These are phyloP conservation scores for Telenomus remus DNA, from an alignment of 1,140 invertebrate species.

Conservation along the genomic window DNA sequence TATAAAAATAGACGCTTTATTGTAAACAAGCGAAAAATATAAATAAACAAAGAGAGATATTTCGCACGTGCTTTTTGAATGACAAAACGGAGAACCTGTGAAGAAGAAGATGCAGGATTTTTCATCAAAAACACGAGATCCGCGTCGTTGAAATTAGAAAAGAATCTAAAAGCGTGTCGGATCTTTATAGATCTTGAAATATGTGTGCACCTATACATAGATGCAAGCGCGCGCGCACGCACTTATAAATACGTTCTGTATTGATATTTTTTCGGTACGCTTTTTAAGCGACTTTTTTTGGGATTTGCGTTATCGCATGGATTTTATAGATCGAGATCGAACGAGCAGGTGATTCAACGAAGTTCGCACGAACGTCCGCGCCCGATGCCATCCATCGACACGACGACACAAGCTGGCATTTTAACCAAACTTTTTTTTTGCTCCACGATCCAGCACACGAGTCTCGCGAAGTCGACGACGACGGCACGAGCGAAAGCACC, in stretches of 20 bases:
- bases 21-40: too few relatives aligned
- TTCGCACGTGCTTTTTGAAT: too few relatives aligned
- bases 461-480: conserved; percentile 43
- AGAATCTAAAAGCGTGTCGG: conserved; percentile 27
- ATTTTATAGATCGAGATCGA: not conserved
- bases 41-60: too few relatives aligned
- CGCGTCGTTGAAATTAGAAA: not conserved
- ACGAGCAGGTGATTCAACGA: not conserved
- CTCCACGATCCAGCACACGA: conserved; percentile 6
- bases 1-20: too few relatives aligned
- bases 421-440: conserved; percentile 74
- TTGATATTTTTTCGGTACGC: conserved; percentile 33
- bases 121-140: not conserved
- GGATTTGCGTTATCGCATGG: not conserved
- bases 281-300: not conserved
- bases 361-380: not conserved
- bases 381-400: conserved; percentile 12
- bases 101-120: not conserved
- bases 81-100: too few relatives aligned
- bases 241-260: conserved; percentile 47
- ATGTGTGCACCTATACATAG: conserved; percentile 41
- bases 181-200: conserved; percentile 32
- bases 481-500: conserved; percentile 14
- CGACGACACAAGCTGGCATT: conserved; percentile 70
- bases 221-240: conserved; percentile 39